These are phyloP conservation scores for Erannis defoliaria DNA, from an alignment of 2,888 invertebrate genomes.

Conservation along the genomic window DNA sequence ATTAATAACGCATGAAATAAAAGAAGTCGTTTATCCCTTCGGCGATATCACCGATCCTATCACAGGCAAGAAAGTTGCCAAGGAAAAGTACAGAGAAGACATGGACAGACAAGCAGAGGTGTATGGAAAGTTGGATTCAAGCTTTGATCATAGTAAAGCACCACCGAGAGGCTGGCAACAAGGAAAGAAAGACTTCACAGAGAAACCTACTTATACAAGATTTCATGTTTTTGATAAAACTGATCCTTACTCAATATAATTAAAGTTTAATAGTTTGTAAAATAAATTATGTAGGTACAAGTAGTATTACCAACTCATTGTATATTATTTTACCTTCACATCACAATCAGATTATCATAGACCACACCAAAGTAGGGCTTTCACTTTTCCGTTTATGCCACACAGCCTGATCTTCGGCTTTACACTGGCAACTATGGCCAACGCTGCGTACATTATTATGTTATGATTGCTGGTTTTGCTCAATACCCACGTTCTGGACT, in stretches of 20 bases:
- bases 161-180: constrained; percentile 93
- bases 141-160: constrained; percentile 92
- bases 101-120: constrained; percentile 89
- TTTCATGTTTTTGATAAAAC: constrained; percentile 92
- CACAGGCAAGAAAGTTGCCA: constrained; percentile 92
- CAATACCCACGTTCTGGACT: too few relatives aligned
- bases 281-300: constrained; percentile 27
- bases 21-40: constrained; percentile 92
- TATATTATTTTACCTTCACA: constrained; percentile 5
- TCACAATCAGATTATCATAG: too few relatives aligned
- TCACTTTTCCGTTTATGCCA: too few relatives aligned
- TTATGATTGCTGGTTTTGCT: too few relatives aligned
- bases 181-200: constrained; percentile 93
- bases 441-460: too few relatives aligned
- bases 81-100: constrained; percentile 91
- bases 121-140: constrained; percentile 89
- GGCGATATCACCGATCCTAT: constrained; percentile 96
- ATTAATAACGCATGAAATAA: constrained; percentile 92
- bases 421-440: too few relatives aligned
- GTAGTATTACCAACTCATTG: constrained; percentile 21
- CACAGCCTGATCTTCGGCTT: too few relatives aligned
- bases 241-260: constrained; percentile 90
- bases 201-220: constrained; percentile 91
- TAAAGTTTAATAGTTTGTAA: constrained; percentile 5
- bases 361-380: too few relatives aligned